phyloP scores from a whole-genome alignment of 2,113 vertebrate genomes.

The Tupaia tana region DNA sequence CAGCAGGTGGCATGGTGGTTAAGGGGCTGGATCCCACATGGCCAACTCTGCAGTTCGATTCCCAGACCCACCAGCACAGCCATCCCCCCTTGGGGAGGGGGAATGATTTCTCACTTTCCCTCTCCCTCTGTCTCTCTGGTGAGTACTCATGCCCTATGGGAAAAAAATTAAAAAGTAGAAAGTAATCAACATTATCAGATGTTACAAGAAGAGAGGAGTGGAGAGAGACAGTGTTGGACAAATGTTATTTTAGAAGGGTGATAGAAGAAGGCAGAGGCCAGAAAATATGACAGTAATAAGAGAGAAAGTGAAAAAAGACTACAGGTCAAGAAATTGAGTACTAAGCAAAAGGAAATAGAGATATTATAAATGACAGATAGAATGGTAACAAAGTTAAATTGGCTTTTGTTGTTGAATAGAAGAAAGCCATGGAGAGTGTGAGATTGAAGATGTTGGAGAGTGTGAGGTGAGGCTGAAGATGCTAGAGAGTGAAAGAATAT shows the following conservation, averaged over 20 bases:
- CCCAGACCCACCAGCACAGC: no score
- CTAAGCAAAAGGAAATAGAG: conserved; percentile 48
- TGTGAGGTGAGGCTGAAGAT: not conserved
- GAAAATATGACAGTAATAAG: not conserved
- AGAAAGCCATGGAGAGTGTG: not conserved
- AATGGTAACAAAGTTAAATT: conserved; percentile 28
- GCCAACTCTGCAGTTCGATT: no score
- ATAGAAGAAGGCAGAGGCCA: not conserved
- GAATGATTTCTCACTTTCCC: no score
- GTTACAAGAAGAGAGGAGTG: conserved; percentile 11
- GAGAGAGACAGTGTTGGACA: not conserved
- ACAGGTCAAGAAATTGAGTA: not conserved
- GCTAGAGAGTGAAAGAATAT: not conserved
- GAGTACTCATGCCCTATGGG: no score
- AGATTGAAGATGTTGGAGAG: conserved; percentile 15
- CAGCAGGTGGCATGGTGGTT: no score
- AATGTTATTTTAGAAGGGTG: not conserved
- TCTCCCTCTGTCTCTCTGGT: no score
- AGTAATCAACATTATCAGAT: conserved; percentile 25
- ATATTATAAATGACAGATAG: conserved; percentile 6
- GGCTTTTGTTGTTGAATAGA: conserved; percentile 13
- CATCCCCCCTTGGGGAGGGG: no score
- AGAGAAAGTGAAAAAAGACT: conserved; percentile 5
- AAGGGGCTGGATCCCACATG: no score
- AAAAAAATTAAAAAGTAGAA: not conserved